Percentiles rank a stretch among this genome's conserved stretches.
phyloP scores from a whole-genome alignment of 2,113 vertebrate species.

The sheep (Ovis aries) region ARS-UI_Ramb_v3.0 NC_056057.1:82489001-82489500 shows the following conservation, averaged over 20 bases:
- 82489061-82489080: background rate
- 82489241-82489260: background rate
- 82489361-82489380: background rate
- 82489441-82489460: background rate
- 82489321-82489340: background rate
- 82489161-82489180: conserved; percentile 19
- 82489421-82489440: background rate
- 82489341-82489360: background rate
- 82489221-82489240: conserved; percentile 5
- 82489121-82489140: conserved; percentile 1
- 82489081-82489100: background rate
- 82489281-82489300: background rate
- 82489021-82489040: no score
- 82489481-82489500: background rate
- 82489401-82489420: background rate
- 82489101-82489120: background rate
- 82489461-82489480: background rate
- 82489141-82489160: background rate
- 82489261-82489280: background rate
- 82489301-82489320: background rate
- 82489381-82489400: background rate
- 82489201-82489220: background rate
- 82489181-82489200: background rate
- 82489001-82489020: no score
- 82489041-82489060: background rate